phyloP scores from a whole-genome alignment of 2,888 invertebrate genomes.

The Choreutis nemorana region DNA sequence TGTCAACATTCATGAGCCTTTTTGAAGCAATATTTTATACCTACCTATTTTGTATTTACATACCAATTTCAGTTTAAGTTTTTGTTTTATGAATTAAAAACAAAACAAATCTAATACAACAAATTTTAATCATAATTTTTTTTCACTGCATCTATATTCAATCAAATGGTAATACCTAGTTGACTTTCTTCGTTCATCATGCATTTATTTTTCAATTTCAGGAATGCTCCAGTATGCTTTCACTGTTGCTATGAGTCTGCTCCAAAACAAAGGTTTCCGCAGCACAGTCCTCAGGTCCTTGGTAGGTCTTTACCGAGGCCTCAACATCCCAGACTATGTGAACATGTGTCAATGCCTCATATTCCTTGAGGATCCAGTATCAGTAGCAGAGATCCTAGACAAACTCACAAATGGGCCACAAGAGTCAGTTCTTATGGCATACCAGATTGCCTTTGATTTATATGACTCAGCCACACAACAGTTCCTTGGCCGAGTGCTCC shows the following conservation, averaged over 20 bases:
- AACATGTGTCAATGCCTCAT: constrained; percentile 99
- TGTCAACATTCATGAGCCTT: too few relatives aligned
- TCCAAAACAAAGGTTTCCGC: constrained; percentile 93
- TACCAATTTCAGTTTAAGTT: too few relatives aligned
- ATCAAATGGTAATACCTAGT: too few relatives aligned
- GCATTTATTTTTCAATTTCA: constrained; percentile 25
- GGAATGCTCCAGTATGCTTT: constrained; percentile 94
- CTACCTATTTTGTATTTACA: too few relatives aligned
- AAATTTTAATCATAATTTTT: too few relatives aligned
- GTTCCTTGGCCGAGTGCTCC: constrained; percentile 87
- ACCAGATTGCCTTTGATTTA: constrained; percentile 98
- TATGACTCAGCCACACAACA: constrained; percentile 99
- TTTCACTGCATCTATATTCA: too few relatives aligned
- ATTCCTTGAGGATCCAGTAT: constrained; percentile 91
- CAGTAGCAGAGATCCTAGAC: constrained; percentile 92
- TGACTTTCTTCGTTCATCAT: too few relatives aligned
- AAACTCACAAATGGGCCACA: constrained; percentile 81
- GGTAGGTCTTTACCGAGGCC: constrained; percentile 87
- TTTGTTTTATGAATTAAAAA: too few relatives aligned
- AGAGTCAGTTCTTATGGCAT: constrained; percentile 92
- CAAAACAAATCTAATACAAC: too few relatives aligned
- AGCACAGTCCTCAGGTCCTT: constrained; percentile 89
- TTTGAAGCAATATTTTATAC: too few relatives aligned
- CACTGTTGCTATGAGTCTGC: constrained; percentile 94
- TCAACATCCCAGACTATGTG: constrained; percentile 94